Base-by-base conservation (phyloP, 2,113 vertebrate genomes). In the Rattus rattus region DNA sequence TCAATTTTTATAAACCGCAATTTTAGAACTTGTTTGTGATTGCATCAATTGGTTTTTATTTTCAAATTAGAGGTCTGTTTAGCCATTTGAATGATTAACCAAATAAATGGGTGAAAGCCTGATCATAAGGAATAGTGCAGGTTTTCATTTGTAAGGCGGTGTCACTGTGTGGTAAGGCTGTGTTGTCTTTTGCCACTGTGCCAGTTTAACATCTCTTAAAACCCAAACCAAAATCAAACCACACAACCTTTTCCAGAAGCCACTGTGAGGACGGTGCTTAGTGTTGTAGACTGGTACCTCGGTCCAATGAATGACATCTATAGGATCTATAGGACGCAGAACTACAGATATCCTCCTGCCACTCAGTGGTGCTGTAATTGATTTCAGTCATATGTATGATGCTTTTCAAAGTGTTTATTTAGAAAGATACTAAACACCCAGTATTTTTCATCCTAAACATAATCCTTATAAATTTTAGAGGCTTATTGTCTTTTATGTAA, bases 11-110 rank as follows among this genome's bases (percentile, higher is more conserved):
- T 99, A 99, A 99, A 99, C 98, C 98, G 98, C 98, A 98, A 98
- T 99, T 99, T 99, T 98, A 98, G 98, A 99, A 99, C 98, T 99
- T 98, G 99, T 98, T 99, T 98, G 98, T 99, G 98, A 99, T 99
- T 99, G 98, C 99, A 99, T 98, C 98, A 98, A 63, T 99, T 94
- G 98, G 83, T 97, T 98, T 98, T 98, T 99, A 99, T 99, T 99
- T 99, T 98, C 98, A 99, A 98, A 99, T 99, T 99, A 99, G 98
- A 98, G 97, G 98, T 98, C 98, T 99, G 98, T 99, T 99, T 98
- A 99, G 98, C 99, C 98, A 98, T 98, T 99, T 98, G 98, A 98
- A 98, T 98, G 98, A 99, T 99, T 99, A 99, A 97, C 97, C 98
- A 98, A 98, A 99, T 99, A 98, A 98, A 98, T 97, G 98, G 93